Base-by-base conservation (phyloP, 2,113 vertebrate genomes). In the Brachionichthys hirsutus region DNA sequence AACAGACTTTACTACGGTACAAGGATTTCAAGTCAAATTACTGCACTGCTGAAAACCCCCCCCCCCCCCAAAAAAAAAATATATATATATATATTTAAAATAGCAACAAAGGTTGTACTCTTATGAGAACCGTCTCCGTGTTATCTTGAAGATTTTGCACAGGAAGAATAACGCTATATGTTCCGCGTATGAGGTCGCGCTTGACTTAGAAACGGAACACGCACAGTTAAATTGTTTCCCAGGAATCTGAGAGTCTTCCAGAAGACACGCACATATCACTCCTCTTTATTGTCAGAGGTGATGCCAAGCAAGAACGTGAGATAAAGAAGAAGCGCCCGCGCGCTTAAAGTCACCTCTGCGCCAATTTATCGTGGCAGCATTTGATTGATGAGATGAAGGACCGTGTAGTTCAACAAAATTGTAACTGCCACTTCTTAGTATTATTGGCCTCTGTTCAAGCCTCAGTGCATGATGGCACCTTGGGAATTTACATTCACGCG, bases 351-450 rank as follows among this genome's bases (percentile, higher is more conserved):
- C 50, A 54, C 62, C 60, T 69, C 69, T n/a, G 30, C 61, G 4
- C 61, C 73, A 64, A 57, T 82, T 82, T 64, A 46, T 45, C 18
- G 5, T 43, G 67, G 65, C 71, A 24, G 63, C 6, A 54, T 70
- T 66, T 84, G 78, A 82, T 64, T 78, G 82, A 83, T 81, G 67
- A 80, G 69, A 68, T 54, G 38, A 69, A 69, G 62, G 54, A 53
- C 54, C 8, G 1, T 18, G 59, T 52, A 53, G 35, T 15, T 36
- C 45, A 19, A 65, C 51, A 56, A 45, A 67, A 75, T 61, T 73
- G 67, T 59, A 70, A 56, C 71, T 57, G 59, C 54, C 67, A 50
- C 68, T 68, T 77, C 48, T 70, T 62, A 20, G 58, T 51, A 51
- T 68, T 59, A 51, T 55, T 8, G 9, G 42, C 43, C 34, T 43